Base-by-base conservation (phyloP, 2,888 invertebrate species). In the Rotaria magnacalcarata region DNA sequence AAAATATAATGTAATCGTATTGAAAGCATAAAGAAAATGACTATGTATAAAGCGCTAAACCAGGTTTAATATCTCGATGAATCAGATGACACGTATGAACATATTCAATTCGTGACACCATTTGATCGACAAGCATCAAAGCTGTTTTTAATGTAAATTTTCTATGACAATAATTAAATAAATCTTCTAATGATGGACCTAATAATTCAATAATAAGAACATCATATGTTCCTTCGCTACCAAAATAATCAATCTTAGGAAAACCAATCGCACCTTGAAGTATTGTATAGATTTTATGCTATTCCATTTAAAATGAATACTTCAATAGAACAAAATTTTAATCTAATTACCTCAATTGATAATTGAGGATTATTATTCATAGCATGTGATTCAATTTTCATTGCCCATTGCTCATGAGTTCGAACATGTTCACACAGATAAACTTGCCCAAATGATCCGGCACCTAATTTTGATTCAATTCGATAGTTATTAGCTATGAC, bases 81-180 rank as follows among this genome's bases (percentile, higher is more conserved):
- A 84, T 34, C n/a, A 84, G 19, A 56, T 84, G 54, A 34, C 84
- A 41, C 34, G 34, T 84, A 84, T 84, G 84, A 54, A 84, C 54
- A 54, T 54, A 84, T 54, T 84, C 84, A 41, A 84, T 52, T 52
- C 84, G 11, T 11, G 84, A 54, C 8, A 84, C 16, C 84, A 84
- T 84, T 56, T 84, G 84, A 84, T 84, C 84, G 19, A 52, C 84
- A 21, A 84, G 34, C 84, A 84, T 84, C 24, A 84, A 16, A 24
- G 34, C 47, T 27, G 84, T 84, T 84, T 84, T 84, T 21, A 84
- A 24, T 19, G 84, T 34, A 47, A 84, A 84, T 41, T 52, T 52
- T 52, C 56, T n/a, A 27, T 84, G 6, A 10, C 52, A 84, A 41
- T 84, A 54, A 41, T 84, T 56, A 54, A 84, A 84, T 84, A 84